phyloP scores from a whole-genome alignment of 1,140 invertebrate genomes.

The Ctenoplectra terminalis region DNA sequence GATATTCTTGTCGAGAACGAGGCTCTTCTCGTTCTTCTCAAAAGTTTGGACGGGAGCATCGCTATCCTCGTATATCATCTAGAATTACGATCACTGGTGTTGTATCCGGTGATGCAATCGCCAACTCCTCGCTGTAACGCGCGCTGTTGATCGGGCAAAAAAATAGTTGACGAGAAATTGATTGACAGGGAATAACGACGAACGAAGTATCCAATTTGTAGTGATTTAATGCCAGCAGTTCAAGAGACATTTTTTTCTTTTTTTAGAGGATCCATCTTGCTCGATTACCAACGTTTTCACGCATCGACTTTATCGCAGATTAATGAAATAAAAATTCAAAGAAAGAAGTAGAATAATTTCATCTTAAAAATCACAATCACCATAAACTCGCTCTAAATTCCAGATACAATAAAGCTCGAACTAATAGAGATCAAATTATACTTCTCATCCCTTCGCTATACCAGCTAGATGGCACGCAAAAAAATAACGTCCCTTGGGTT shows the following conservation, averaged over 20 bases:
- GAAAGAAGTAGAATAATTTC: no score
- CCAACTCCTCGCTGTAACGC: neutral
- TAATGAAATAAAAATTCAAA: no score
- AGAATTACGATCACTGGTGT: constrained; percentile 48
- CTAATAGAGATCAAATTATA: neutral
- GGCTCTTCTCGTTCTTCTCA: constrained; percentile 29
- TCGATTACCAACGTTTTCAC: neutral
- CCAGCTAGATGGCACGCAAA: neutral
- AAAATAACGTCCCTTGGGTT: neutral
- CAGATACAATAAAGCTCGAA: no score
- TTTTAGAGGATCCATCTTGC: neutral
- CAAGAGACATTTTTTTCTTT: neutral
- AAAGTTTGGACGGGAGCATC: constrained; percentile 32
- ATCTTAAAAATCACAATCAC: no score
- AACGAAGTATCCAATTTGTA: neutral
- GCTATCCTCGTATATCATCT: constrained; percentile 42
- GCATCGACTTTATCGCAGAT: no score
- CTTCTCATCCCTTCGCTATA: neutral
- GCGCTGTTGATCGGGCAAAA: neutral
- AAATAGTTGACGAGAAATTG: neutral
- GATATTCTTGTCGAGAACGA: constrained; percentile 43
- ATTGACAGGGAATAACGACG: neutral
- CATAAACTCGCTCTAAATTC: neutral
- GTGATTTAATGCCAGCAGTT: neutral
- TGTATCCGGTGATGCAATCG: constrained; percentile 47